phyloP scores from a whole-genome alignment of 2,797 vertebrate species.

The Urosaurus nigricauda region DNA sequence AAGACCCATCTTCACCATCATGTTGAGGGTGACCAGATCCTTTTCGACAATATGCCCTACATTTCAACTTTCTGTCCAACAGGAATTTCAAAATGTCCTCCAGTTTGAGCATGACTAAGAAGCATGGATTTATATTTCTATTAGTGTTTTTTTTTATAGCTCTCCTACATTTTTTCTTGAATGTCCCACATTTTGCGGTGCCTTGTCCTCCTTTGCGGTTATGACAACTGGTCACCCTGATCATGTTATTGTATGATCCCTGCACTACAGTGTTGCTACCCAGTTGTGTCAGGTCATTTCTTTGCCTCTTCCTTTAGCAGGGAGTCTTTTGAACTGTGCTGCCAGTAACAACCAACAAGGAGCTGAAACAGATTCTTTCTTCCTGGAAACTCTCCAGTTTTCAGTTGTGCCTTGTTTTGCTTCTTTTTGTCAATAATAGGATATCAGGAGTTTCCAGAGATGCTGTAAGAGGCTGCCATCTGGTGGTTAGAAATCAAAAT shows the following conservation, averaged over 20 bases:
- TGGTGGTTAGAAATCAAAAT: slow-evolving; percentile 5
- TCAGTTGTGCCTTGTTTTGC: not conserved
- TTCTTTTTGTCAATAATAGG: not conserved
- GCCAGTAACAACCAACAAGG: not conserved
- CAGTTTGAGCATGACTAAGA: too few species aligned
- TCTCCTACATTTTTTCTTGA: too few species aligned
- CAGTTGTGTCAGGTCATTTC: accelerated
- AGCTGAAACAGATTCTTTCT: not conserved
- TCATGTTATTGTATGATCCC: not conserved
- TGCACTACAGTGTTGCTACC: not conserved
- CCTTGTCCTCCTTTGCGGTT: too few species aligned
- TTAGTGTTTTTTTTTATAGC: too few species aligned
- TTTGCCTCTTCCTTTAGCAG: not conserved
- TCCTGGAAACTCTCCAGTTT: not conserved
- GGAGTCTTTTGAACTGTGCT: not conserved
- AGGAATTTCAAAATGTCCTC: too few species aligned
- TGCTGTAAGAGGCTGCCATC: slow-evolving; percentile 17
- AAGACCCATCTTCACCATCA: not conserved
- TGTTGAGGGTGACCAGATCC: too few species aligned
- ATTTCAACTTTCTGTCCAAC: too few species aligned
- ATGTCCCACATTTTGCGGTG: too few species aligned
- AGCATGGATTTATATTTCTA: too few species aligned
- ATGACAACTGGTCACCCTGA: too few species aligned
- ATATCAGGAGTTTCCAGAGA: not conserved
- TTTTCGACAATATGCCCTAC: too few species aligned